Evolutionary conservation across 2,888 invertebrate genomes (phyloP).

Genomic region (Nephrotoma flavescens): DNA sequence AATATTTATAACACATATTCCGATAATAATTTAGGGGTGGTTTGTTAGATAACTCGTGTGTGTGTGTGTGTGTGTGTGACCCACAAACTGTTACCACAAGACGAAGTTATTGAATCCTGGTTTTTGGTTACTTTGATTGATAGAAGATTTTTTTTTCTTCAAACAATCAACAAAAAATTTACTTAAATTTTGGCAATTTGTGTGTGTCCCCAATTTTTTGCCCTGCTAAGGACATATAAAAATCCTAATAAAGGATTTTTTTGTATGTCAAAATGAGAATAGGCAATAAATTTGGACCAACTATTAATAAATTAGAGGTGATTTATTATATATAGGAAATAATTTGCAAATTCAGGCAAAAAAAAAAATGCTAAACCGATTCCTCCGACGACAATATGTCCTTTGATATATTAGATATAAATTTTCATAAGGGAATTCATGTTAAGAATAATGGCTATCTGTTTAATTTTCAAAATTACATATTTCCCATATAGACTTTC

Average conservation of each 20-base stretch:
- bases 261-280: background rate
- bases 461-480: background rate
- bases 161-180: background rate
- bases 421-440: background rate
- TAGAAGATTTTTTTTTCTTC: background rate
- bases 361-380: background rate
- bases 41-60: background rate
- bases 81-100: background rate
- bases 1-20: background rate
- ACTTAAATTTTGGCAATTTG: background rate
- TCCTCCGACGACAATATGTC: background rate
- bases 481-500: background rate
- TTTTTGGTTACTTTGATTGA: background rate
- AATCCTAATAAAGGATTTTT: background rate
- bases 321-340: background rate
- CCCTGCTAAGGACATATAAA: background rate
- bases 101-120: background rate
- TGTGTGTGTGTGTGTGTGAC: background rate
- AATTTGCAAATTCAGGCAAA: background rate
- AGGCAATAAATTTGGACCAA: background rate
- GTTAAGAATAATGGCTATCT: background rate
- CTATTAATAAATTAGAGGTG: background rate
- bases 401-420: background rate
- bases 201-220: background rate
- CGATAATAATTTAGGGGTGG: background rate